A percentile compares a stretch with the other conserved stretches of the same genome.
Conservation (phyloP, 1,140 invertebrate genomes). For the Cydia amplana region DNA sequence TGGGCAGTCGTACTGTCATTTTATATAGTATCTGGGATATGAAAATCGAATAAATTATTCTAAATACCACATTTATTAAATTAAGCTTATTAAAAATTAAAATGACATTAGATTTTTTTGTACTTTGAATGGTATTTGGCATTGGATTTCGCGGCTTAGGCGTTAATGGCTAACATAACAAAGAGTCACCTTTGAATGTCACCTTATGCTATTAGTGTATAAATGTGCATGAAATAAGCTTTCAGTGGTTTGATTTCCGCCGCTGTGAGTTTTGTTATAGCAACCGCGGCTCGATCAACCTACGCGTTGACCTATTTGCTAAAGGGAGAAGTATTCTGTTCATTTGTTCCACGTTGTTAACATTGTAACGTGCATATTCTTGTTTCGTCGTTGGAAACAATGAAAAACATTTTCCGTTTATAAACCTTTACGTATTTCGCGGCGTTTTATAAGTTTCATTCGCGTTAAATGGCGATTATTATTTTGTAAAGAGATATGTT, state of each 20-base stretch:
- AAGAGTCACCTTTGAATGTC: background rate
- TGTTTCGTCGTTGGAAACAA: background rate
- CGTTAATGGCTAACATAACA: too few relatives aligned
- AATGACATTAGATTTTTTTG: too few relatives aligned
- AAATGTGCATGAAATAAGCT: background rate
- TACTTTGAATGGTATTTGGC: too few relatives aligned
- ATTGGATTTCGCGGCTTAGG: too few relatives aligned
- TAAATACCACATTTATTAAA: too few relatives aligned
- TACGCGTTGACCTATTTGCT: slow-evolving; percentile 17
- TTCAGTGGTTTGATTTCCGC: slow-evolving; percentile 3
- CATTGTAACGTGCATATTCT: background rate
- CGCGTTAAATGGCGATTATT: too few relatives aligned
- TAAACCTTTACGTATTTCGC: background rate
- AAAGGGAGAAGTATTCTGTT: background rate
- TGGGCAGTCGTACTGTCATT: too few relatives aligned
- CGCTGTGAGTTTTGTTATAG: slow-evolving; percentile 7
- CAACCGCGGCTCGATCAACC: background rate
- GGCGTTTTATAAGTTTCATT: background rate
- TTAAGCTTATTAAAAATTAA: too few relatives aligned
- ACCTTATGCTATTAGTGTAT: background rate
- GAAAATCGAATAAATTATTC: too few relatives aligned
- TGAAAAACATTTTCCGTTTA: background rate
- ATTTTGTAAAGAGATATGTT: too few relatives aligned
- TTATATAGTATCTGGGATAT: too few relatives aligned
- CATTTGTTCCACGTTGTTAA: slow-evolving; percentile 7